Conservation (phyloP, 2,888 invertebrate genomes). For the Sinotaia quadrata region DNA sequence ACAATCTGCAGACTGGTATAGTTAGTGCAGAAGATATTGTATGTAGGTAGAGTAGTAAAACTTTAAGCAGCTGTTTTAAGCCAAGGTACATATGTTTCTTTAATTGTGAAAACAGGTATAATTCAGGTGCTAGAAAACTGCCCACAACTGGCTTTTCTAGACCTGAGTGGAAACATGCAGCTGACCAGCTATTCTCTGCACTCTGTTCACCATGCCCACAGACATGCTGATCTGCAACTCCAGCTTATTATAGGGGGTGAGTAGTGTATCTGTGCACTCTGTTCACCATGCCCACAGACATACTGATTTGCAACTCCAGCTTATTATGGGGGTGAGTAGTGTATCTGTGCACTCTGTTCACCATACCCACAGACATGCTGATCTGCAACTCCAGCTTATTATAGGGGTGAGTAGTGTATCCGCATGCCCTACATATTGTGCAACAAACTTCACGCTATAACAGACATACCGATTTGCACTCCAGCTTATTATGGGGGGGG, state of each 20-base stretch:
- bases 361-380: background rate
- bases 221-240: background rate
- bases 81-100: background rate
- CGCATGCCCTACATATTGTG: background rate
- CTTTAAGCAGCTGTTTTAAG: too few relatives aligned
- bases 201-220: background rate
- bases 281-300: background rate
- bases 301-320: background rate
- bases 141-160: background rate
- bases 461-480: background rate
- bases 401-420: background rate
- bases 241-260: background rate
- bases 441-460: too few relatives aligned
- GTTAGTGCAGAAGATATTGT: too few relatives aligned
- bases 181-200: background rate
- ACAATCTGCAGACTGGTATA: too few relatives aligned
- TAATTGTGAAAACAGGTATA: background rate
- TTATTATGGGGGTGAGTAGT: conserved; percentile 2
- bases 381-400: background rate
- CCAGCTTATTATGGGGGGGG: background rate
- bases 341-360: background rate
- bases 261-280: background rate
- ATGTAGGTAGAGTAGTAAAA: too few relatives aligned
- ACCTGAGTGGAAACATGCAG: background rate
- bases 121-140: background rate